These are phyloP conservation scores for Ailuropoda melanoleuca DNA, from an alignment of 2,113 vertebrate species.

Conservation along the genomic window DNA sequence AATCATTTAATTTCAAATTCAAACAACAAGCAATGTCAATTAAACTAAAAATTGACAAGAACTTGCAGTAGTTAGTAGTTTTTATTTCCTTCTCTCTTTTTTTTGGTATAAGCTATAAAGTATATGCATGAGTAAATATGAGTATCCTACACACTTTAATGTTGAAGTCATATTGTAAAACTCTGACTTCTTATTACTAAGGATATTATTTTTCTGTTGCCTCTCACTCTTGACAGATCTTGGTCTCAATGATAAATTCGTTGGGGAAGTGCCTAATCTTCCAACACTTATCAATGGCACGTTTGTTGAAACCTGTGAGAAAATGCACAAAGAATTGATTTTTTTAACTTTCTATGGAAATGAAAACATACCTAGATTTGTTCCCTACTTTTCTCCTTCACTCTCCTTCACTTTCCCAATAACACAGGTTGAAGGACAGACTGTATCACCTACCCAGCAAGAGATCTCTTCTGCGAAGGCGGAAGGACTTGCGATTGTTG, in stretches of 20 bases:
- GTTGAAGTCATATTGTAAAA: conserved; percentile 74
- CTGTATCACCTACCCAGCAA: conserved; percentile 83
- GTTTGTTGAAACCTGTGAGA: conserved; percentile 90
- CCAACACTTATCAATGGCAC: conserved; percentile 91
- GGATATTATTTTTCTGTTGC: conserved; percentile 60
- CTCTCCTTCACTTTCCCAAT: background rate
- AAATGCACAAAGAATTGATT: conserved; percentile 46
- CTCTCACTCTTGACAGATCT: conserved; percentile 91
- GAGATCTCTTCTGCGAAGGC: conserved; percentile 90
- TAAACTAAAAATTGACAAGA: conserved; percentile 75
- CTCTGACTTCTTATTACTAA: conserved; percentile 76
- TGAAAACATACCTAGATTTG: background rate
- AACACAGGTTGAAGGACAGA: background rate
- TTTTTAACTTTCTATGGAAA: background rate
- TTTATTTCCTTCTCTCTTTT: conserved; percentile 52
- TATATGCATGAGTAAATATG: conserved; percentile 86
- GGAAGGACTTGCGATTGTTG: conserved; percentile 92
- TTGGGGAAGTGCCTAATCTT: conserved; percentile 95
- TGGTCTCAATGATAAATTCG: conserved; percentile 93
- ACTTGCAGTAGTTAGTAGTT: conserved; percentile 73
- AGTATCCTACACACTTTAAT: conserved; percentile 85
- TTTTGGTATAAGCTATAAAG: conserved; percentile 82
- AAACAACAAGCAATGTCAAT: conserved; percentile 77
- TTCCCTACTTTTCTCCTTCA: background rate
- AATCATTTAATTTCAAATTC: conserved; percentile 75